Evolutionary conservation across 1,140 invertebrate genomes (phyloP), one percentile per base, ranked within the genome.

Genomic region (Ips nitidus): DNA sequence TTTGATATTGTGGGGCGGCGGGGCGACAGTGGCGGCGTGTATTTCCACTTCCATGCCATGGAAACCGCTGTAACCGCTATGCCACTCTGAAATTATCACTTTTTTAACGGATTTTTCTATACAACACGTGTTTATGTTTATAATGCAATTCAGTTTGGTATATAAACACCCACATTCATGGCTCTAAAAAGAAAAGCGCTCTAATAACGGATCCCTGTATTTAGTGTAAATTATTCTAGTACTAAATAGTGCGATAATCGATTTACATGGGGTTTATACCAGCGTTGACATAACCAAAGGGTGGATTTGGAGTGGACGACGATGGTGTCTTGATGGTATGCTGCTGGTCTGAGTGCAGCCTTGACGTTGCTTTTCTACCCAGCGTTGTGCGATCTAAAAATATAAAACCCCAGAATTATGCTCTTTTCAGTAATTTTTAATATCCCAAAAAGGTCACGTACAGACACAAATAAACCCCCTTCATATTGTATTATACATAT

Each of bases 41-140:
- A 59, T 42, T 59, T 59, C 57, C 57, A 59, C 57, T 42, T 59
- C 57, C 57, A 59, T 59, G 57, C 57, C 57, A 59, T 59, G 6
- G 41, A 59, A 59, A 41, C 57, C 57, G 8, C 57, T 38, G 41
- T 42, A 8, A 42, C 57, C 57, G 37, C 8, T 59, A 8, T 59
- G 41, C 53, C 53, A 56, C n/a, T 56, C 53, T 56, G 22, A 40
- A 56, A 56, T 37, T 7, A 56, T 7, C 53, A 56, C 6, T 50
- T 22, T 22, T 22, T 22, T 22, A 22, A 22, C 0, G 22, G 22
- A 22, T 22, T 22, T n/a, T 22, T 22, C 22, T 22, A 22, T 22
- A 50, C 47, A 22, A 50, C 22, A 5, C 5, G 45, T 47, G n/a
- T 5, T 47, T 6, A 22, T 7, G 47, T 50, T 7, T n/a, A 22